Evolutionary conservation across 2,113 vertebrate genomes (phyloP).

Genomic region (Ranitomeya imitator): DNA sequence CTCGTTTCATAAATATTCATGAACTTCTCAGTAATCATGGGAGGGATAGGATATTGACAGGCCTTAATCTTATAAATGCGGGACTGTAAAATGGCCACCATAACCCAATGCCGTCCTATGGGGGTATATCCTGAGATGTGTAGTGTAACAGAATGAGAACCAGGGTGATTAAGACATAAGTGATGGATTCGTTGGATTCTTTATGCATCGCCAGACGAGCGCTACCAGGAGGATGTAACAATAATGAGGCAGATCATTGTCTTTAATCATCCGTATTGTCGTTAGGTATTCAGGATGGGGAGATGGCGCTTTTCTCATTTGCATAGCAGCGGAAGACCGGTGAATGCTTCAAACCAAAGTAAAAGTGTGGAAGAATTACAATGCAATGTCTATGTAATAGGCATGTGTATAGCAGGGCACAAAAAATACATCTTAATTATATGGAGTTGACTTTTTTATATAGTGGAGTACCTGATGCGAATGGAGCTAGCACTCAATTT

Average conservation of each 20-base stretch:
- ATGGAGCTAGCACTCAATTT: too few species aligned
- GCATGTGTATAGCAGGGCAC: too few species aligned
- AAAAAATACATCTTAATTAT: too few species aligned
- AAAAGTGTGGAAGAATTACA: background rate
- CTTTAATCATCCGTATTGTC: slow-evolving; percentile 14
- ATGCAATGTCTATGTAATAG: too few species aligned
- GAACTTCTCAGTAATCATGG: background rate
- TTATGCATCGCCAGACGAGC: background rate
- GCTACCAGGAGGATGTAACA: slow-evolving; percentile 1
- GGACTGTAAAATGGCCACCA: background rate
- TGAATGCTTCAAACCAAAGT: background rate
- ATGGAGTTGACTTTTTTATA: too few species aligned
- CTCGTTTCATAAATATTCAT: background rate
- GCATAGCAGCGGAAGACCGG: background rate
- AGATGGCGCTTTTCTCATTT: background rate
- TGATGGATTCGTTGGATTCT: background rate
- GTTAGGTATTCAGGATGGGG: background rate
- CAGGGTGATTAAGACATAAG: background rate
- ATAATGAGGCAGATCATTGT: slow-evolving; percentile 21
- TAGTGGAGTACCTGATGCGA: too few species aligned
- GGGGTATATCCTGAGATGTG: background rate
- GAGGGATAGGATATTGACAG: background rate
- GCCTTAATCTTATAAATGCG: background rate
- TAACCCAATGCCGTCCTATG: background rate
- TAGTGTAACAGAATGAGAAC: background rate